Base-by-base conservation (phyloP, 2,888 invertebrate species). In the Copidosoma aretas region DNA sequence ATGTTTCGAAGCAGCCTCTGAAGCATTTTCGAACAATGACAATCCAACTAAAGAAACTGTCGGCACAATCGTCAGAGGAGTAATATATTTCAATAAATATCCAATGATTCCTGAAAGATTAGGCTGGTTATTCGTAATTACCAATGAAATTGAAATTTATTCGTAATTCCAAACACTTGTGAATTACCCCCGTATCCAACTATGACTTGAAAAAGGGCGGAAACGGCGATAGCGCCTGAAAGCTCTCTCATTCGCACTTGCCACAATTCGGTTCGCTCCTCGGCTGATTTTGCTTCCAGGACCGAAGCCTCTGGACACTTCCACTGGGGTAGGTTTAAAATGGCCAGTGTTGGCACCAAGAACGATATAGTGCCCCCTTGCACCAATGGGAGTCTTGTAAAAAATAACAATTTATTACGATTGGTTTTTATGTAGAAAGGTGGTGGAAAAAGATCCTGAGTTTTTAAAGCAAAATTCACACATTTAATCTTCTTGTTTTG, bases 31-130 rank as follows among this genome's bases (percentile, higher is more conserved):
- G 79, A 94, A 93, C 52, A 95, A 85, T 0, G 94, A 92, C 17
- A 95, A 84, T 0, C 95, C 95, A 68, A 95, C 92, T 64, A 95
- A 84, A 0, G 93, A 89, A 12, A 95, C 93, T 0, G 94, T 93
- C 0, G 94, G 94, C 0, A 91, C 91, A 62, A 95, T 93, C 0
- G 93, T 92, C 69, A 95, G 83, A 0, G 95, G 95, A 0, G 94
- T 93, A 62, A 95, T 91, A 78, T 88, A 91, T 59, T 88, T 89
- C 1, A 95, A 84, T 64, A 94, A 79, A 24, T 90, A 86, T 0
- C 94, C 94, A 68, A 94, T 89, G 15, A 93, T 84, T 1, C 95
- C 94, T 80, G 80, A 72, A 73, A 73, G 77, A 81, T 81, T 52
- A 5, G 19, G 8, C 19, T 52, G 5, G 5, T n/a, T 19, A 52